Evolutionary conservation across 2,888 invertebrate species (phyloP), one percentile per base, ranked within the genome.

Genomic region (Drosophila pseudotalamancana): DNA sequence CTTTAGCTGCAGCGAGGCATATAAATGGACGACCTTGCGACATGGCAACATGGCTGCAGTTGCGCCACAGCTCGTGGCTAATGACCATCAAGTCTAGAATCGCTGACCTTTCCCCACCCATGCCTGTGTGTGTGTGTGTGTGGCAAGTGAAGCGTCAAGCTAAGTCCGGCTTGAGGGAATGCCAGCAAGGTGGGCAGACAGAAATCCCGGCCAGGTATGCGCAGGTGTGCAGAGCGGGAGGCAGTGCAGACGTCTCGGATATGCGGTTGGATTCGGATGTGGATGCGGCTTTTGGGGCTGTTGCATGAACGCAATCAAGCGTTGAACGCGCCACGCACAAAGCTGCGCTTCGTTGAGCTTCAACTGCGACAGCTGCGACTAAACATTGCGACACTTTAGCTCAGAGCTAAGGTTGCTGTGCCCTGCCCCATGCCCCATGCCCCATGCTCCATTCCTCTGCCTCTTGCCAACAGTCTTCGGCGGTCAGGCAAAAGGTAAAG

Each of bases 371-470:
- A 55, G 73, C 57, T 57, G 53, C 65, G 34, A 61, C 55, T 63
- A 45, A 62, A 25, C 25, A 71, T 83, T 81, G 86, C 85, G 69
- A 85, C 85, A 80, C 82, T 74, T 85, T 50, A 56, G 35, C 55
- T 39, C 19, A 59, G 18, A 43, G 39, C 56, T 55, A 56, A 69
- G 62, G 51, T 67, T 59, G 55, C 50, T 18, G 6, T 14, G 31
- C 11, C 32, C 29, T 27, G 53, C 25, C 31, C 34, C 14, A n/a
- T 12, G 27, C n/a, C 32, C 9, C 11, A n/a, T 18, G 4, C 19
- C 6, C 18, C 29, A n/a, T n/a, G n/a, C n/a, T n/a, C n/a, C n/a
- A n/a, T 6, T 6, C 6, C 46, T n/a, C 43, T 19, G n/a, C 32
- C 34, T 35, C 49, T 12, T 6, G n/a, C n/a, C 18, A 11, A 27